Evolutionary conservation across 2,113 vertebrate genomes (phyloP), one percentile per base, ranked within the genome.

Genomic region (Rhinoderma darwinii): DNA sequence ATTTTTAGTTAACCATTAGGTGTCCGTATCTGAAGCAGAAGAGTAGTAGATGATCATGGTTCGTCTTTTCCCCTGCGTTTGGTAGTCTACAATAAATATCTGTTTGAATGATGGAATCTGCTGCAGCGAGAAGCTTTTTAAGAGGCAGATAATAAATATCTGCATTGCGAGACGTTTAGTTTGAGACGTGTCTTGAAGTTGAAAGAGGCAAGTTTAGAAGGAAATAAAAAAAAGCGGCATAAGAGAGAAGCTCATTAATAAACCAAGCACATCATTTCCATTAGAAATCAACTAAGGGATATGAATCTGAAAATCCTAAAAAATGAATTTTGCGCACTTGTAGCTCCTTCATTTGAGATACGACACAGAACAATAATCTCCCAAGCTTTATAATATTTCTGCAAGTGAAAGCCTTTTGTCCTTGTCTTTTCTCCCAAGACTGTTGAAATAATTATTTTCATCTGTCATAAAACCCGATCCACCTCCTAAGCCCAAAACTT

Each of bases 111-210:
- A 39, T 41, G 51, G 54, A 41, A 41, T 39, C 47, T 41, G 51
- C 77, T 41, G 77, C 77, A 59, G 37, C 37, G 20, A 59, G 37
- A 37, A 80, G 54, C 77, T 73, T 56, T 17, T 39, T 73, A 73
- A 39, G 11, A 73, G 66, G 50, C 68, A 51, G 66, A 54, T 39
- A 74, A 74, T 51, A 73, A 84, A 73, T 84, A 72, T 83, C 82
- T 83, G 68, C 82, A 83, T 83, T 83, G 66, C 66, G 30, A 74
- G 82, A 41, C 66, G 18, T 73, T 74, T 56, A 84, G 82, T 74
- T 84, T 56, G 66, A 84, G 47, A 74, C 82, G 68, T 74, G 82
- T 84, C 82, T 74, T 72, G 68, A 73, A 84, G 68, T 66, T 41
- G 68, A 74, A 84, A 41, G 63, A 74, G 82, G 50, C 17, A 27